These are phyloP conservation scores for Therioaphis trifolii DNA, from an alignment of 2,888 invertebrate species.

Conservation along the genomic window DNA sequence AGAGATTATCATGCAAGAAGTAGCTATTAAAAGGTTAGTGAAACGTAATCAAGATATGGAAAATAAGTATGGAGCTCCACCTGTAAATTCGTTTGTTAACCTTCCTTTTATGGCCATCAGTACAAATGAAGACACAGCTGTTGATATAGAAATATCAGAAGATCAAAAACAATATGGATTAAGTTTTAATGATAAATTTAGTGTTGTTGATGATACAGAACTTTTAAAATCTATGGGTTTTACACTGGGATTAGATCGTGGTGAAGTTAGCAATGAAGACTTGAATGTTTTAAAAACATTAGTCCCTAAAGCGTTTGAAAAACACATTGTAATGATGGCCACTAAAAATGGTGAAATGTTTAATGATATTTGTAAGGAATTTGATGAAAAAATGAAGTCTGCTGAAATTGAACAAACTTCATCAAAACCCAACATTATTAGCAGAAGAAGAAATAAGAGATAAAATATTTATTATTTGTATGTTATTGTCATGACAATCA, in stretches of 20 bases:
- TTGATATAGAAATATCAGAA: slow-evolving; percentile 55
- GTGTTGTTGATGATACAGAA: slow-evolving; percentile 53
- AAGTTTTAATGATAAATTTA: slow-evolving; percentile 56
- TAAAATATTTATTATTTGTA: not conserved
- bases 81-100: slow-evolving; percentile 47
- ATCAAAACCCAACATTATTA: slow-evolving; percentile 52
- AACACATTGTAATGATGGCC: slow-evolving; percentile 57
- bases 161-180: slow-evolving; percentile 54
- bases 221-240: slow-evolving; percentile 56
- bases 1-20: slow-evolving; percentile 61
- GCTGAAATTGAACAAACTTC: slow-evolving; percentile 56
- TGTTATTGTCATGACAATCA: slow-evolving; percentile 42
- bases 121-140: slow-evolving; percentile 53
- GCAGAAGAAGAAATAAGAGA: slow-evolving; percentile 53
- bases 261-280: slow-evolving; percentile 46
- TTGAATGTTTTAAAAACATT: slow-evolving; percentile 53
- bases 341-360: slow-evolving; percentile 61
- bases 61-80: slow-evolving; percentile 53
- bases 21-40: slow-evolving; percentile 47
- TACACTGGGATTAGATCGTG: slow-evolving; percentile 48
- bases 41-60: slow-evolving; percentile 53
- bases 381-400: slow-evolving; percentile 51
- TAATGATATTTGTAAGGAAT: slow-evolving; percentile 59
- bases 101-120: slow-evolving; percentile 53
- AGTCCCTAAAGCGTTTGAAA: slow-evolving; percentile 58